phyloP scores from a whole-genome alignment of 1,140 invertebrate species.

The Riptortus pedestris region DNA sequence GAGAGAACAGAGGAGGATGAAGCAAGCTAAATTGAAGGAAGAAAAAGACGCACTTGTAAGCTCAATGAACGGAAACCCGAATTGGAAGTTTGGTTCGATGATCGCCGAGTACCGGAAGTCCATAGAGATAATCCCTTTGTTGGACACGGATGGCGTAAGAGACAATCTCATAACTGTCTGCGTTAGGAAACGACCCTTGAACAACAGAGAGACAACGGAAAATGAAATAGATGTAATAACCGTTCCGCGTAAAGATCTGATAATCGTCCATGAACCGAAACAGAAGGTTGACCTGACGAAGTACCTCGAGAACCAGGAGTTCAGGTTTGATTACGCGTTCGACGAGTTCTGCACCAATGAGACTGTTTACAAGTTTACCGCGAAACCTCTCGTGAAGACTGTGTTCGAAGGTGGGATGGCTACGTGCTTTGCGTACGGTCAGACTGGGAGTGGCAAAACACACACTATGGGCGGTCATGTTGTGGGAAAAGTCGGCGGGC shows the following conservation, averaged over 20 bases:
- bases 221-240: constrained; percentile 96
- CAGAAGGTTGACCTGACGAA: constrained; percentile 97
- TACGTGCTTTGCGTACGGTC: constrained; percentile 95
- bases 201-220: constrained; percentile 71
- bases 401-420: constrained; percentile 95
- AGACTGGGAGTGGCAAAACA: constrained; percentile 88
- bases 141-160: constrained; percentile 73
- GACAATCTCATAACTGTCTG: constrained; percentile 98
- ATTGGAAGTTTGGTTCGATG: constrained; percentile 96
- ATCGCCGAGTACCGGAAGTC: constrained; percentile 77
- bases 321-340: constrained; percentile 98
- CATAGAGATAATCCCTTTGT: constrained; percentile 81
- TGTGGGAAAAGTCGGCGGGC: constrained; percentile 71
- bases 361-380: constrained; percentile 91
- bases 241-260: constrained; percentile 86
- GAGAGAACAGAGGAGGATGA: constrained; percentile 84
- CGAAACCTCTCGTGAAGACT: constrained; percentile 83
- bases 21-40: constrained; percentile 85
- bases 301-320: constrained; percentile 96
- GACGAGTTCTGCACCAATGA: constrained; percentile 93
- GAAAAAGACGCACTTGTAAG: constrained; percentile 81
- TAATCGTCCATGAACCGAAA: constrained; percentile 96
- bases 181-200: constrained; percentile 90
- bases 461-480: constrained; percentile 85
- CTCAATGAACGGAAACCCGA: constrained; percentile 87